phyloP scores from a whole-genome alignment of 2,797 vertebrate genomes.

The Malurus leucopterus region DNA sequence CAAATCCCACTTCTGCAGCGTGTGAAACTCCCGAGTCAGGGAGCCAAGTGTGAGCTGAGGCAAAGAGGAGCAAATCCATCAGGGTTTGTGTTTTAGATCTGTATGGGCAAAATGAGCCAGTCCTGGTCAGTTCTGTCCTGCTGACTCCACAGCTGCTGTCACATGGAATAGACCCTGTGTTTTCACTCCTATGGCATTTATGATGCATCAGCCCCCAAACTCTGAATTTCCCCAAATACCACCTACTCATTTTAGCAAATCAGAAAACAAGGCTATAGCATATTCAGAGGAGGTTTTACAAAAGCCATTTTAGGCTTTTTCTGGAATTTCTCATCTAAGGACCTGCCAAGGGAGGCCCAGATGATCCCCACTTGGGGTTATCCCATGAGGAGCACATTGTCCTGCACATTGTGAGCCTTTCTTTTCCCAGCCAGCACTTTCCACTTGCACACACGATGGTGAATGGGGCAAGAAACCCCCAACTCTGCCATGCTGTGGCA shows the following conservation, averaged over 20 bases:
- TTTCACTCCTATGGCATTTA: not conserved
- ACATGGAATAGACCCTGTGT: accelerated
- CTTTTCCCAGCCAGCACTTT: not conserved
- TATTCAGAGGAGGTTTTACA: not conserved
- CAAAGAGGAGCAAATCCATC: not conserved
- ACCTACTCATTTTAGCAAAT: not conserved
- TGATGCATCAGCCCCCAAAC: not conserved
- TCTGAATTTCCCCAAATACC: not conserved
- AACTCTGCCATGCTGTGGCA: not conserved
- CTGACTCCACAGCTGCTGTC: not conserved
- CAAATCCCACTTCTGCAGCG: not conserved
- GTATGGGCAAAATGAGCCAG: not conserved
- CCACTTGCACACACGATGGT: accelerated
- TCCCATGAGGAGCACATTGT: accelerated
- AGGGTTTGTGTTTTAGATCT: not conserved
- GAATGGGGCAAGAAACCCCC: not conserved
- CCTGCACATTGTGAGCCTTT: not conserved
- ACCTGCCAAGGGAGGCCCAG: not conserved
- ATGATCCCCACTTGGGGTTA: not conserved
- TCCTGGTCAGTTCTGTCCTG: accelerated
- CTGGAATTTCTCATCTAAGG: not conserved
- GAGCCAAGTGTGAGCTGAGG: not conserved
- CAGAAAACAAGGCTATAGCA: not conserved
- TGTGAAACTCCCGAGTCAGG: not conserved
- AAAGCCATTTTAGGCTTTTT: not conserved